phyloP scores from a whole-genome alignment of 2,888 invertebrate genomes.

The Merodon equestris region DNA sequence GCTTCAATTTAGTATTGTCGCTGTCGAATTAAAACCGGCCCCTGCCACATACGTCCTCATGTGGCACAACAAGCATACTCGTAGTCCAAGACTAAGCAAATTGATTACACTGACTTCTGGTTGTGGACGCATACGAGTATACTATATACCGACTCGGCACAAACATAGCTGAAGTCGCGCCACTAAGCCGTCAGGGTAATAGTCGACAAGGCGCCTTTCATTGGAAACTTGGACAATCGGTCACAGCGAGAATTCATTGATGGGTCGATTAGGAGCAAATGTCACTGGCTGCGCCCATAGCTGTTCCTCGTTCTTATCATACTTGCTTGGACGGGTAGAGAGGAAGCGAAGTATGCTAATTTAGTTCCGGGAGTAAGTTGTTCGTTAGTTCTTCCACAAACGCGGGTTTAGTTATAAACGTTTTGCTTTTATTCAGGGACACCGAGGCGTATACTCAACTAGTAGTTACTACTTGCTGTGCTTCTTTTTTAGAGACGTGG shows the following conservation, averaged over 20 bases:
- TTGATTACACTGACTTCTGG: constrained; percentile 52
- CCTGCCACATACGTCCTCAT: constrained; percentile 16
- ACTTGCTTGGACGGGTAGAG: too few relatives aligned
- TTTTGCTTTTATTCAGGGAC: too few relatives aligned
- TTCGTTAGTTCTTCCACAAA: too few relatives aligned
- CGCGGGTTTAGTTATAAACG: too few relatives aligned
- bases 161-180: constrained; percentile 40
- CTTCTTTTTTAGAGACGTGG: too few relatives aligned
- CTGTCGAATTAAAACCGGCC: constrained; percentile 39
- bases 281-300: constrained; percentile 1
- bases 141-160: too few relatives aligned
- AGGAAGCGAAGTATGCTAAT: too few relatives aligned
- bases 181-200: constrained; percentile 52
- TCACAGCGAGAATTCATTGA: constrained; percentile 44
- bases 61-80: not conserved
- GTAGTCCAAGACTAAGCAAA: constrained; percentile 36
- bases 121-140: too few relatives aligned
- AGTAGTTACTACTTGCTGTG: too few relatives aligned
- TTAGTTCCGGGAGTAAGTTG: too few relatives aligned
- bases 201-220: constrained; percentile 39
- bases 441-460: too few relatives aligned
- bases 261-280: constrained; percentile 42
- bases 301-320: not conserved
- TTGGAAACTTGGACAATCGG: constrained; percentile 46
- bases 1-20: constrained; percentile 45